Evolutionary conservation across 92 coral and sea anemone genomes (phyloP), one percentile per base, ranked within the genome.

Genomic region (Zoanthus solanderi): DNA sequence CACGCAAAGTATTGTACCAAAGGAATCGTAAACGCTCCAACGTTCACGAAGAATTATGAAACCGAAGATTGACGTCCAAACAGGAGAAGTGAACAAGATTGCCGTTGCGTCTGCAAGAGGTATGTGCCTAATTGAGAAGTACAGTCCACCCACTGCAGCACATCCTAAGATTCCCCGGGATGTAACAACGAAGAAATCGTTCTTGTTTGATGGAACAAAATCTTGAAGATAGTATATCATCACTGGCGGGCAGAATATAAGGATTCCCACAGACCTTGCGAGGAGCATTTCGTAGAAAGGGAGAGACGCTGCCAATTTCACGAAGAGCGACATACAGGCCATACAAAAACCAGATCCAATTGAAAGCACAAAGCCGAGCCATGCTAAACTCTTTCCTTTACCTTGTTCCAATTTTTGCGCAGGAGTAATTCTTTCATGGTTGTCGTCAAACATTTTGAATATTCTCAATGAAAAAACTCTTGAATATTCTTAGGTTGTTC

Each of bases 71-170:
- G 93, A 94, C 7, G 94, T 91, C 71, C 88, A 92, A n/a, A 95
- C 87, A 0, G 96, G 96, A 30, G 93, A 77, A 0, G 96, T 90
- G 63, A 90, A 95, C 54, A 88, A 56, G 12, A 95, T 78, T 5
- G 92, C 94, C 17, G 94, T 93, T 6, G 98, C 95, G 50, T 95
- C 98, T 0, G 92, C 89, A 42, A 95, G 47, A 16, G 96, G 93
- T 92, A 95, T 93, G 85, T 90, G 90, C 31, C 92, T 88, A 0
- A 93, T 69, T 0, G 98, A 89, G 58, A 91, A 93, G 48, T 88
- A 44, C 74, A 87, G 76, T 5, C 79, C 58, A 47, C 52, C 44
- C 88, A 92, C 87, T 29, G 88, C 91, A 0, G 17, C 87, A 73
- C 17, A 85, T 65, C 6, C 96, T 92, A 75, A 80, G 16, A 4